A percentile compares a stretch with the other conserved stretches of the same genome.
These are phyloP conservation scores for Plestiodon gilberti DNA, from an alignment of 2,113 vertebrate genomes.

Conservation along the genomic window DNA sequence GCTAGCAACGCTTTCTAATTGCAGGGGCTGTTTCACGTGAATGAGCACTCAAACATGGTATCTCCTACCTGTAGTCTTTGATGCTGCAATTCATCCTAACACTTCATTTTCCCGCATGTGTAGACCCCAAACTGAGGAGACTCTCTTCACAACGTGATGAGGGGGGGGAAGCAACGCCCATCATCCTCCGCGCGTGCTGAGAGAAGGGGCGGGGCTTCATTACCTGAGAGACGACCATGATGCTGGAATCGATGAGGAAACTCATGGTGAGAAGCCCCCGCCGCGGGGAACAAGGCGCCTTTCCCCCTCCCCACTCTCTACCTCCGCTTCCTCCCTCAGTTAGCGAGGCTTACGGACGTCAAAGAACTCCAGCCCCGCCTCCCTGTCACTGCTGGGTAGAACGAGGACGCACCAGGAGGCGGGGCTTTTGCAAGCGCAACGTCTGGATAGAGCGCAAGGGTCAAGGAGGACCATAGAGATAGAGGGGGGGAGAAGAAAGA, in stretches of 20 bases:
- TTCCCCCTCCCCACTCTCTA: not conserved
- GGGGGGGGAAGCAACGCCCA: not conserved
- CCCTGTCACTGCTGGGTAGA: not conserved
- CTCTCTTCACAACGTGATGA: not conserved
- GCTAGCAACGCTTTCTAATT: too few species aligned
- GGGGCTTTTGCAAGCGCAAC: accelerated
- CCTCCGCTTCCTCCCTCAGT: accelerated
- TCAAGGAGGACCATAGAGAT: not conserved
- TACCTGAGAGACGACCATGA: slow-evolving; percentile 97
- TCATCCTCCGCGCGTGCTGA: not conserved
- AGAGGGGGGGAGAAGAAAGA: too few species aligned
- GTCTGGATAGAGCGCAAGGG: not conserved
- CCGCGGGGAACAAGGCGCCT: not conserved
- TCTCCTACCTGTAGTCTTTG: not conserved
- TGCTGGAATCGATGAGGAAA: slow-evolving; percentile 92
- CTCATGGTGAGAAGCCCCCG: slow-evolving; percentile 79
- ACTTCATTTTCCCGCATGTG: not conserved
- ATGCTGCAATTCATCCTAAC: not conserved
- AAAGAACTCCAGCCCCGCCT: not conserved
- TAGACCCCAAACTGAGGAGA: not conserved
- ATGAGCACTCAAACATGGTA: not conserved
- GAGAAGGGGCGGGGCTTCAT: not conserved
- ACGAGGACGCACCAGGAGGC: not conserved
- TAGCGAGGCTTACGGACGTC: slow-evolving; percentile 20
- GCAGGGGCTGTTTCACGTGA: not conserved